phyloP scores from a whole-genome alignment of 2,888 invertebrate species.

The Theretra japonica region DNA sequence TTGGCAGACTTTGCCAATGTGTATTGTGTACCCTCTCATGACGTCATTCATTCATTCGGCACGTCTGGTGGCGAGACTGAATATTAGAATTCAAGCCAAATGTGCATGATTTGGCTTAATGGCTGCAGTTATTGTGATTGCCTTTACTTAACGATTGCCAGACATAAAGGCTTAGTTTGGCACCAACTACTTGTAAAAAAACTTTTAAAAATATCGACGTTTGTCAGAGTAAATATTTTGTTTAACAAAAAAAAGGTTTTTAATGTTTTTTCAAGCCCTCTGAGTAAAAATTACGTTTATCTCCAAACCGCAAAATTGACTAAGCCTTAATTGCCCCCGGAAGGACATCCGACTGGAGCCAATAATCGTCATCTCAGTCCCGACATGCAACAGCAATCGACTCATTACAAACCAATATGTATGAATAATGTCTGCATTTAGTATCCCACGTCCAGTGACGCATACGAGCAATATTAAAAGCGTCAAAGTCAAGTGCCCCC shows the following conservation, averaged over 20 bases:
- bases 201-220: too few relatives aligned
- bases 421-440: constrained; percentile 31
- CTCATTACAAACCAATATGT: constrained; percentile 27
- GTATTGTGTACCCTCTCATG: too few relatives aligned
- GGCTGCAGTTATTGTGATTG: background rate
- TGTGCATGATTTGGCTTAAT: background rate
- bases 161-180: background rate
- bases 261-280: too few relatives aligned
- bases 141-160: background rate
- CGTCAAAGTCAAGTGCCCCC: constrained; percentile 70
- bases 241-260: too few relatives aligned
- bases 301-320: too few relatives aligned
- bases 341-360: background rate
- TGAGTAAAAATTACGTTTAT: too few relatives aligned
- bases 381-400: constrained; percentile 11
- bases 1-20: too few relatives aligned
- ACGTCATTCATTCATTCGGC: too few relatives aligned
- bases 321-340: too few relatives aligned
- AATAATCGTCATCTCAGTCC: background rate
- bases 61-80: too few relatives aligned
- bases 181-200: background rate
- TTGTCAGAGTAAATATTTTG: too few relatives aligned
- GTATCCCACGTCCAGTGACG: constrained; percentile 32
- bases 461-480: constrained; percentile 32
- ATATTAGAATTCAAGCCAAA: background rate